Base-by-base conservation (phyloP, 2,888 invertebrate species). In the Zaprionus bogoriensis region DNA sequence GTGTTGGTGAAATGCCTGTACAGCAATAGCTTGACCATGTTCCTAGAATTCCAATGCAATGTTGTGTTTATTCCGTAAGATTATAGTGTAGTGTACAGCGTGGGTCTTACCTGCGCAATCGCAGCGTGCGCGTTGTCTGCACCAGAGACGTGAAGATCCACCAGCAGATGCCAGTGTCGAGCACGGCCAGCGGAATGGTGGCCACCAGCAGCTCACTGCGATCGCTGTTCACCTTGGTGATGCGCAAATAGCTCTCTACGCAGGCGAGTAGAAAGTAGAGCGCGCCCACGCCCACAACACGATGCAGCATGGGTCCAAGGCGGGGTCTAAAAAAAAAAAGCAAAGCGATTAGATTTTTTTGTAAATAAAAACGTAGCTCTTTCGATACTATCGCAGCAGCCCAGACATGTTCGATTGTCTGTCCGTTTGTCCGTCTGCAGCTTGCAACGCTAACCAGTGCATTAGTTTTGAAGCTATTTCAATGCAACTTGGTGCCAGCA, bases 1-100 rank as follows among this genome's bases (percentile, higher is more conserved):
- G 97, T 97, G 92, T 98, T 98, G 59, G 98, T 98, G 91, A 99
- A 98, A 91, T 98, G 97, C 73, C 96, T 93, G 91, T 98, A 99
- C 59, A 98, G 92, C 3, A 95, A 93, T 57, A 98, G 92, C 91
- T 99, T 98, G 61, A 97, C 96, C 89, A 96, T 93, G 91, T 98
- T 99, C 89, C 98, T 94, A 92, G 20, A 92, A 53, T 14, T 59
- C 52, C 12, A 63, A n/a, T n/a, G n/a, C n/a, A n/a, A n/a, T n/a
- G n/a, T n/a, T n/a, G n/a, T n/a, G n/a, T n/a, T n/a, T n/a, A n/a
- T n/a, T n/a, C n/a, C n/a, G n/a, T n/a, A n/a, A n/a, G n/a, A n/a
- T n/a, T n/a, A n/a, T n/a, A n/a, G n/a, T n/a, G n/a, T n/a, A n/a
- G n/a, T n/a, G n/a, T n/a, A n/a, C n/a, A n/a, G n/a, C n/a, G n/a